Evolutionary conservation across 92 coral and sea anemone species (phyloP).

Genomic region (Paramuricea clavata): DNA sequence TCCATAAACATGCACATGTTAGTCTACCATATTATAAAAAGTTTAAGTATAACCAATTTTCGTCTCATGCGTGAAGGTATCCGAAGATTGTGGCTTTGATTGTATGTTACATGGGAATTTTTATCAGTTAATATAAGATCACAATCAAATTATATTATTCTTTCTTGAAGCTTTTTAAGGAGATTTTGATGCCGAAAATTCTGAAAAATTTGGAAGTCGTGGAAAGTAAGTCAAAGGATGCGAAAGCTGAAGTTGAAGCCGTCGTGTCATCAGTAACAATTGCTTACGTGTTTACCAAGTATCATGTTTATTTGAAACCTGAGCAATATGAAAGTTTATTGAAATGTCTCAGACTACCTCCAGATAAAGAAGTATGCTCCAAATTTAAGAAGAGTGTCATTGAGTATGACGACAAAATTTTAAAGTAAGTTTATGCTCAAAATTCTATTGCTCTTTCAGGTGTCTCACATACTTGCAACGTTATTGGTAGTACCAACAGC

Average conservation of each 20-base stretch:
- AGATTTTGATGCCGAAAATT: slow-evolving; percentile 68
- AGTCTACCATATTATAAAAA: too few species aligned
- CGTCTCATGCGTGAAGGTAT: not conserved
- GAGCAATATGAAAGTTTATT: slow-evolving; percentile 4
- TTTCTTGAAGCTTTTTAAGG: slow-evolving; percentile 58
- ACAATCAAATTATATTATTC: not conserved
- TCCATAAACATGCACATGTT: too few species aligned
- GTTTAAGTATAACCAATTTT: not conserved
- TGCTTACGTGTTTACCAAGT: slow-evolving; percentile 3
- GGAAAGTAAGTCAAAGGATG: slow-evolving; percentile 20
- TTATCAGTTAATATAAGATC: too few species aligned
- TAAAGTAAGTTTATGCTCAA: slow-evolving; percentile 15
- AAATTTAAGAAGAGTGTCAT: not conserved
- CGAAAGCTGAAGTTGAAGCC: slow-evolving; percentile 16
- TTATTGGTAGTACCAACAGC: not conserved
- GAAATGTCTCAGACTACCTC: slow-evolving; percentile 33
- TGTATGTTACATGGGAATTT: too few species aligned
- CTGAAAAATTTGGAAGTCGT: slow-evolving; percentile 35
- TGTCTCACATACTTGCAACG: not conserved
- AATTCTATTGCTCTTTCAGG: not conserved
- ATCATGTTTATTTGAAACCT: slow-evolving; percentile 31
- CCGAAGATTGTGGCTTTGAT: not conserved
- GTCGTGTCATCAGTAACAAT: slow-evolving; percentile 31
- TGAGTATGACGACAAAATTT: not conserved
- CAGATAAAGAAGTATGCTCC: not conserved